phyloP scores from a whole-genome alignment of 1,140 invertebrate species.

The Microplitis mediator region DNA sequence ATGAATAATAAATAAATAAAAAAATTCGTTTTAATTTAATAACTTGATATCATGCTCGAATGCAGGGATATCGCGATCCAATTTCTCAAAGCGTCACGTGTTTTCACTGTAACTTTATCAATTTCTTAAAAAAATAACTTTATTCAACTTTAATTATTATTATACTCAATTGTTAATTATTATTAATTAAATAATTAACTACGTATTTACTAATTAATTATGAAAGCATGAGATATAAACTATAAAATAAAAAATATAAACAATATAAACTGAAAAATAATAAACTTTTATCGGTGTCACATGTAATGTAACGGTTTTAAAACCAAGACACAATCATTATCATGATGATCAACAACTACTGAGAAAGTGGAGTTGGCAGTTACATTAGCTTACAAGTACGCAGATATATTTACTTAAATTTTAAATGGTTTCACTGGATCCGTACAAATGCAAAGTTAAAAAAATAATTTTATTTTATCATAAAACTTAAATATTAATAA shows the following conservation, averaged over 20 bases:
- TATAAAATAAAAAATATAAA: too few species aligned
- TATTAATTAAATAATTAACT: too few species aligned
- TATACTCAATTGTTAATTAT: too few species aligned
- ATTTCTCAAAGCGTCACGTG: not conserved
- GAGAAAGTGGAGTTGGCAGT: conserved; percentile 14
- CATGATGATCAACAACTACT: not conserved
- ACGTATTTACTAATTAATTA: too few species aligned
- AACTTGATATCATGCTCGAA: not conserved
- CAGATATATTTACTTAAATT: not conserved
- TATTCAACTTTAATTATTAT: too few species aligned
- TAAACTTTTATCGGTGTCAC: not conserved
- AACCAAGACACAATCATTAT: conserved; percentile 8
- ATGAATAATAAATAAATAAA: too few species aligned
- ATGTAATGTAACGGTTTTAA: not conserved
- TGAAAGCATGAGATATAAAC: too few species aligned
- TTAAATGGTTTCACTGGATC: not conserved
- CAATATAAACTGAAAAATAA: not conserved
- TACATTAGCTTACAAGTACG: not conserved
- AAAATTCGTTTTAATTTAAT: not conserved
- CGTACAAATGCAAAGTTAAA: not conserved
- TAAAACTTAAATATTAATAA: too few species aligned
- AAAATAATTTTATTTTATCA: too few species aligned
- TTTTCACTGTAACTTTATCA: not conserved
- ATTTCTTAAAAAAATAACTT: not conserved
- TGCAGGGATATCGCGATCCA: not conserved